A percentile compares a stretch with the other conserved stretches of the same genome.
These are phyloP conservation scores for Augochlorella aurata DNA, from an alignment of 2,888 invertebrate species.

Conservation along the genomic window DNA sequence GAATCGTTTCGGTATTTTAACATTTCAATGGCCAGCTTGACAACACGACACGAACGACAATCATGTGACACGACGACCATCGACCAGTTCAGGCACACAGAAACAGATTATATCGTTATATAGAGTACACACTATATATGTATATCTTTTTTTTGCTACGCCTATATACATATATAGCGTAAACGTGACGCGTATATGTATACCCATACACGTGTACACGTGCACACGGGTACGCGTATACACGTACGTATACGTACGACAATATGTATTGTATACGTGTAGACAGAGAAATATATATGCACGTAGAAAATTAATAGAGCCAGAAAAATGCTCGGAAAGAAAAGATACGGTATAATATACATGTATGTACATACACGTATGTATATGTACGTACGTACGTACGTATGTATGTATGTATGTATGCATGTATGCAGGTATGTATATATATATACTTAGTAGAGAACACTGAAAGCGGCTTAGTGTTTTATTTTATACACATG, in stretches of 20 bases:
- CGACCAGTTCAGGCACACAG: conserved; percentile 82
- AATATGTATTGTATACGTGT: too few relatives aligned
- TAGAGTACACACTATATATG: conserved; percentile 65
- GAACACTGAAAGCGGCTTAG: conserved; percentile 81
- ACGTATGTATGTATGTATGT: conserved; percentile 60
- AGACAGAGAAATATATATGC: conserved; percentile 63
- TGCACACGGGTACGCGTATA: conserved; percentile 25
- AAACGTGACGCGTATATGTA: conserved; percentile 47
- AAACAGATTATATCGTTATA: conserved; percentile 77
- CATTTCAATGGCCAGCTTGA: conserved; percentile 81
- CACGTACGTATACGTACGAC: conserved; percentile 46
- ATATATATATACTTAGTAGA: conserved; percentile 73
- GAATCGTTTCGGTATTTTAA: conserved; percentile 30
- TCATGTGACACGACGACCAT: conserved; percentile 82
- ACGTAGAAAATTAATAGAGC: conserved; percentile 74
- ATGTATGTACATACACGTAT: conserved; percentile 67
- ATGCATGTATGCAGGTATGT: conserved; percentile 57
- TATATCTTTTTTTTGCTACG: conserved; percentile 25
- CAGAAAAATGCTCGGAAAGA: conserved; percentile 72
- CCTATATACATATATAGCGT: conserved; percentile 56
- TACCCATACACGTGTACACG: conserved; percentile 40
- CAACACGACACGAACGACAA: conserved; percentile 82
- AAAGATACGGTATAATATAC: conserved; percentile 62
- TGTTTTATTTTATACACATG: conserved; percentile 77
- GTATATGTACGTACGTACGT: conserved; percentile 62